A percentile compares a stretch with the other conserved stretches of the same genome.
Evolutionary conservation across 2,113 vertebrate genomes (phyloP).

Genomic region (Pelmatolapia mariae): DNA sequence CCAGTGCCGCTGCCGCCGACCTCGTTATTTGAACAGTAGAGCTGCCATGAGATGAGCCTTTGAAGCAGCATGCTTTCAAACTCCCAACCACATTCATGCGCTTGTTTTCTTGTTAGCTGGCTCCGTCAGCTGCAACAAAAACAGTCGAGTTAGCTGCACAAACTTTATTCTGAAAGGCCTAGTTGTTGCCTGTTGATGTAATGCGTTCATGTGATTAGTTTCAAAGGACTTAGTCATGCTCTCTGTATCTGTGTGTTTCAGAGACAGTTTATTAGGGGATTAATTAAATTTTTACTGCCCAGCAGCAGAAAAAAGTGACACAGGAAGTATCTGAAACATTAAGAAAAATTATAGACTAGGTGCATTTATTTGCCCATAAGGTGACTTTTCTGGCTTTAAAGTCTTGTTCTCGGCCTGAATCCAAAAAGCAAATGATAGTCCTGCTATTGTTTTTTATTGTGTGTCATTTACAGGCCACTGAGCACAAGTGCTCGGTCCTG

Average conservation of each 20-base stretch:
- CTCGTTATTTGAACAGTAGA: background rate
- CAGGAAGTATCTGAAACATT: background rate
- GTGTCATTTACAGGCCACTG: background rate
- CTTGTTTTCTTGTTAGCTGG: background rate
- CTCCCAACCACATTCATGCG: background rate
- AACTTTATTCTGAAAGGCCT: conserved; percentile 9
- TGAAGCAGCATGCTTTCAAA: background rate
- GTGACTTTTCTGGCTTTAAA: background rate
- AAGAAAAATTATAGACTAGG: background rate
- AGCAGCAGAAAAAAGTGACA: background rate
- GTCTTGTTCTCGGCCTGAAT: background rate
- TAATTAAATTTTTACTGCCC: background rate
- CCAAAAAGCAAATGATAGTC: background rate
- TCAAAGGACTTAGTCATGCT: background rate
- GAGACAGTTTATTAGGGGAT: background rate
- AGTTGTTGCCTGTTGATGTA: background rate
- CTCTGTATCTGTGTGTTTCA: background rate
- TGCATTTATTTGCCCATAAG: background rate
- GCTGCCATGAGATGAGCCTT: conserved; percentile 4
- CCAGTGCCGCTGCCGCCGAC: background rate
- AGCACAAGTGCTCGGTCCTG: background rate
- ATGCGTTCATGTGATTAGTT: background rate
- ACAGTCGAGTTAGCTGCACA: background rate
- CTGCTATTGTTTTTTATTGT: background rate
- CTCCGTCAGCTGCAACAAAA: background rate